Base-by-base conservation (phyloP, 2,113 vertebrate species). In the Lonchura striata region DNA sequence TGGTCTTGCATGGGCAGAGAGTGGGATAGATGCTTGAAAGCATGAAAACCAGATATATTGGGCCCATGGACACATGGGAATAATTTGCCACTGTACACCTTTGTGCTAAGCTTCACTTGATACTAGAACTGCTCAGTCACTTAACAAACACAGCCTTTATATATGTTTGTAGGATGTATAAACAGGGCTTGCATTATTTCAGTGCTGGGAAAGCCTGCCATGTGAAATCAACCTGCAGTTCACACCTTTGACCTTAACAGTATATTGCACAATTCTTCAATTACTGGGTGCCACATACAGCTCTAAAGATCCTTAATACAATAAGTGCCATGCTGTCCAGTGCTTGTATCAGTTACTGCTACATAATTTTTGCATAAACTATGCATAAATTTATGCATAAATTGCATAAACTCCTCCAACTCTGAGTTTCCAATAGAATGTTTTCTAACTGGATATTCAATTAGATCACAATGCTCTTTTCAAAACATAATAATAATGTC, bases 131-230 rank as follows among this genome's bases (percentile, higher is more conserved):
- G 28, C 39, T 93, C 63, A 53, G n/a, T 80, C 85, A 59, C 30
- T 82, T 80, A 82, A 65, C 49, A 71, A 90, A 56, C 20, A 49
- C 15, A 21, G 11, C 18, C 49, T 80, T 79, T 41, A 27, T 80
- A 35, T 57, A 78, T 39, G 7, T 84, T 70, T 89, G 78, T 33
- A 37, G 27, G 53, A 64, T 1, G 1, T 13, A 60, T 22, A 88
- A 91, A 96, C 65, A 96, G n/a, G n/a, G n/a, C 31, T 76, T 82
- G 41, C 70, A 69, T 96, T 93, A 57, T 94, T 93, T 90, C 21
- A 8, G 44, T 85, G 41, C 65, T 91, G 82, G 59, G 70, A 88
- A 91, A 94, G 30, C 11, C 13, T 69, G 25, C 41, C 28, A 64
- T 47, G 23, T 85, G 78, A 75, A 91, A 93, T 93, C 90, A 94